Evolutionary conservation across 2,113 vertebrate species (phyloP), one percentile per base, ranked within the genome.

Genomic region (Poecilia latipinna): DNA sequence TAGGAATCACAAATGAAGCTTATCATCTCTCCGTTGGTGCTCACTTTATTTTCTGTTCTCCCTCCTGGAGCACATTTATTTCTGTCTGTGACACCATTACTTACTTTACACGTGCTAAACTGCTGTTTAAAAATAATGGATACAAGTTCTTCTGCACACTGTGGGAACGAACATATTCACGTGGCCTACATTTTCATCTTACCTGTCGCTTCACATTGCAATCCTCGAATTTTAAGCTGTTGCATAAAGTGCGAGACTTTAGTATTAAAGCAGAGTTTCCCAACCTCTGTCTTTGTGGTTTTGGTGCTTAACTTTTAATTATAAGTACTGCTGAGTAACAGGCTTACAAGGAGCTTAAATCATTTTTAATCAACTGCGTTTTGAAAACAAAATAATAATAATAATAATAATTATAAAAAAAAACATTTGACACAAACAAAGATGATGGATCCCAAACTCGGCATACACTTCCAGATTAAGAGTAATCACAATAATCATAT

Each of bases 1-100:
- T 37, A 65, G 65, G 62, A 75, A 71, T 80, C 73, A 68, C 69
- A 84, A 85, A 85, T 89, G 68, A 80, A 78, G 82, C 66, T 15
- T 63, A 31, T 85, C 76, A 75, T 71, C 33, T 65, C 61, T 61
- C 12, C 2, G 42, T 12, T 37, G 31, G 12, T 32, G 17, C 44
- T 70, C 28, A 26, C 63, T n/a, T 31, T 17, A 66, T 31, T 66
- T 26, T 68, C 66, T 61, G n/a, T 84, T 87, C 33, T 73, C 44
- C 74, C 72, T 33, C 28, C 31, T 68, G 74, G 82, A 77, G 51
- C 0, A 17, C 48, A 63, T 70, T 82, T 0, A 63, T 66, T 78
- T 76, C 31, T 63, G 37, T 63, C 51, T 74, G 22, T 71, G 74
- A 71, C 77, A 62, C 48, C 22, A 5, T 3, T 61, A 1, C 68